Evolutionary conservation across 92 coral and sea anemone genomes (phyloP), one percentile per base, ranked within the genome.

Genomic region (Epizoanthus scotinus): DNA sequence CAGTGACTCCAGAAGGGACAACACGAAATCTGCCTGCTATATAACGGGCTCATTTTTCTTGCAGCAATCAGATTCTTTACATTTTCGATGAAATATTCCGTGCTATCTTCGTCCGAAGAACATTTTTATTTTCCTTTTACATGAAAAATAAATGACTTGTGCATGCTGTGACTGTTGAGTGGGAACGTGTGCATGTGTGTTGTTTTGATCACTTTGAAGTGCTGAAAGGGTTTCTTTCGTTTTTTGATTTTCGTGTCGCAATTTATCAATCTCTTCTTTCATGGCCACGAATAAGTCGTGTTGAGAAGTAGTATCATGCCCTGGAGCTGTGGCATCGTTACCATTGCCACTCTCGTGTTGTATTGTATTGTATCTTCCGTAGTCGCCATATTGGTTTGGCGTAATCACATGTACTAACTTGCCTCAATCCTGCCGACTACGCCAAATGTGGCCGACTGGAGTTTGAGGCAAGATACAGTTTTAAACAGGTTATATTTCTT

Each of bases 11-110:
- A 82, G 79, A 58, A 82, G 68, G 36, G 86, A 71, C 10, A 82
- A 70, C 31, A 81, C 63, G 40, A 81, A 81, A 69, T 81, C 84
- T 13, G 75, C 50, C 70, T 81, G 77, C 66, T n/a, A n/a, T 81
- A 78, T 44, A 67, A 20, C 42, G 59, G 52, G 26, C 40, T 67
- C 78, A 67, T 68, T 15, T 69, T 81, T 36, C 78, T 68, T 17
- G 78, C 85, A 49, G 78, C 72, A 27, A 53, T 67, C 18, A 53
- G 55, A 24, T 77, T 81, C 55, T 53, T 81, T 50, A 81, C 85
- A 68, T 69, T 81, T 20, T 81, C 78, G 67, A 82, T 73, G 56
- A 82, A 70, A 70, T 82, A 79, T 82, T 82, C 70, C 67, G 70
- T 73, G 29, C 31, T 82, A 0, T 82, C 79, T 68, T 55, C 79